Percentiles rank a stretch among this genome's conserved stretches.
These are phyloP conservation scores for Malurus splendens DNA, from an alignment of 2,797 vertebrate species.

Conservation along the genomic window DNA sequence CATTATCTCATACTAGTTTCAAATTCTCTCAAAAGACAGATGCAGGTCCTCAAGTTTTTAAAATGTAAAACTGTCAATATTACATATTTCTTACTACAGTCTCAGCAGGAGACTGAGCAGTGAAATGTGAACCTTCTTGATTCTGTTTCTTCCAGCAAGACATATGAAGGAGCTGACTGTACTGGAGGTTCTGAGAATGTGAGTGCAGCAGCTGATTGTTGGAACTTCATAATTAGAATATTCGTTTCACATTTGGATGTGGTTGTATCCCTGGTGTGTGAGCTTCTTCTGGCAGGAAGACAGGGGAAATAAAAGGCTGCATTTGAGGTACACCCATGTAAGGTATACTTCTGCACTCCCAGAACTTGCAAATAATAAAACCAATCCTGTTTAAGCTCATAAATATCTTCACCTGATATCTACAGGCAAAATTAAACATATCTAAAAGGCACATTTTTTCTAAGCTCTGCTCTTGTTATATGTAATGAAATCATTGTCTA, in stretches of 20 bases:
- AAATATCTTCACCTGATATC: neutral
- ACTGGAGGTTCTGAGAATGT: neutral
- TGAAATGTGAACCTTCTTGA: conserved; percentile 22
- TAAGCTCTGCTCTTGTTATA: neutral
- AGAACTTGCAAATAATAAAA: neutral
- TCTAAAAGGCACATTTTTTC: neutral
- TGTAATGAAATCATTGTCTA: neutral
- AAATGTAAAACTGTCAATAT: neutral
- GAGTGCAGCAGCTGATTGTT: neutral
- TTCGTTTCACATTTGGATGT: neutral
- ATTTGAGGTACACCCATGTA: neutral
- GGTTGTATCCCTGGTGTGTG: neutral
- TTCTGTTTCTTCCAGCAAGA: neutral
- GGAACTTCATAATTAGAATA: neutral
- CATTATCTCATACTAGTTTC: neutral
- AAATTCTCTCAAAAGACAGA: neutral
- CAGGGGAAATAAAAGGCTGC: neutral
- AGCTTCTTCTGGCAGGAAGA: neutral
- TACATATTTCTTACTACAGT: neutral
- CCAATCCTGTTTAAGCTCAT: neutral
- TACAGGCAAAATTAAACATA: neutral
- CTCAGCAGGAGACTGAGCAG: neutral
- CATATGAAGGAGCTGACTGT: neutral
- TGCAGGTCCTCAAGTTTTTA: neutral
- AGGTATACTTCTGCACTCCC: neutral